Conservation (phyloP, 2,797 vertebrate genomes). For the Hapalemur alaotrensis region DNA sequence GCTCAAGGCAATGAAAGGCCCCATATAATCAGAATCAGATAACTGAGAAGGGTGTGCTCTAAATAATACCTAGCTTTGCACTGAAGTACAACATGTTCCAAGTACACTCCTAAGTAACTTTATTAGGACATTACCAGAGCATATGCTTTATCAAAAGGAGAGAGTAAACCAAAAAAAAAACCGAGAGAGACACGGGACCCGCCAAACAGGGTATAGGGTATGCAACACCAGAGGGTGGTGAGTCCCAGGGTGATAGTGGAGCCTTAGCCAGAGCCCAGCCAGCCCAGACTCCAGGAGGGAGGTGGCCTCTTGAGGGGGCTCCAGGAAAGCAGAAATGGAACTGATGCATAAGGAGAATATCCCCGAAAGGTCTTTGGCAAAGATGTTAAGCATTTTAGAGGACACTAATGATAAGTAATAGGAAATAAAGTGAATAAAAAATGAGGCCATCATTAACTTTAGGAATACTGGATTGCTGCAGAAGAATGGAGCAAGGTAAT, state of each 20-base stretch:
- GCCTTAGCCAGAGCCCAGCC: background rate
- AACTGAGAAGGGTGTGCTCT: background rate
- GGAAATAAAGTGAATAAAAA: background rate
- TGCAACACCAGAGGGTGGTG: background rate
- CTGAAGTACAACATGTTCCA: background rate
- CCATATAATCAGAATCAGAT: background rate
- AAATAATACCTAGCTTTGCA: background rate
- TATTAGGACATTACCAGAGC: background rate
- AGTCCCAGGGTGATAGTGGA: background rate
- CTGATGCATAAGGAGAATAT: background rate
- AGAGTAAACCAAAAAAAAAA: background rate
- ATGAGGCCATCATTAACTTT: background rate
- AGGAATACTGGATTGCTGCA: background rate
- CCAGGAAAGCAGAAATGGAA: background rate
- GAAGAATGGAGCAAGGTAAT: background rate
- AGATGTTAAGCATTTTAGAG: background rate
- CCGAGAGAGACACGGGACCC: background rate
- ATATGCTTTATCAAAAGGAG: background rate
- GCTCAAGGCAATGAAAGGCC: background rate
- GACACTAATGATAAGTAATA: background rate
- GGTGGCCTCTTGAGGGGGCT: background rate
- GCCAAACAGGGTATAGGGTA: background rate
- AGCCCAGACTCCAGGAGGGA: background rate
- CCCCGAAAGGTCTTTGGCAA: background rate
- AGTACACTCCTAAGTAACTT: background rate